Conservation (phyloP, 2,113 vertebrate species). For the Neotragus moschatus region DNA sequence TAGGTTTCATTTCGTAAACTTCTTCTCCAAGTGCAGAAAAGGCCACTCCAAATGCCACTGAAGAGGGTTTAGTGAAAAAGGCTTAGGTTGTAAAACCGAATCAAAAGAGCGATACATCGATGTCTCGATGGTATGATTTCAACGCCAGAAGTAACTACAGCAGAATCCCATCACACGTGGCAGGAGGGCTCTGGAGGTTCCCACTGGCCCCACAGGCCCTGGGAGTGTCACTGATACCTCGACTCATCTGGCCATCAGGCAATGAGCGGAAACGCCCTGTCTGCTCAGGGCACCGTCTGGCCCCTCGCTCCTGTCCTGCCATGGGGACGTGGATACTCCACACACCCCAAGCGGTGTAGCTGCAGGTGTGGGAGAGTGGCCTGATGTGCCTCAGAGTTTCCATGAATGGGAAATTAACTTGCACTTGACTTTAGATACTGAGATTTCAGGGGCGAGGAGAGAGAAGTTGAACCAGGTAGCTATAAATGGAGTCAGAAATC, state of each 20-base stretch:
- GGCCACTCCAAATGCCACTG: neutral
- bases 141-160: rapidly evolving
- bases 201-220: rapidly evolving
- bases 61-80: neutral
- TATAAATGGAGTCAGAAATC: neutral
- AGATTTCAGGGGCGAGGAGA: neutral
- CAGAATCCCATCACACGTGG: neutral
- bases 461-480: neutral
- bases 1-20: neutral
- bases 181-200: neutral
- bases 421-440: neutral
- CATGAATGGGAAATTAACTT: neutral
- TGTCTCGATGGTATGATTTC: neutral
- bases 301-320: neutral
- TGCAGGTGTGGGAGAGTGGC: neutral
- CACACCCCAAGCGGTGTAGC: rapidly evolving
- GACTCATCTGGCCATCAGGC: rapidly evolving
- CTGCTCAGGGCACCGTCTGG: rapidly evolving
- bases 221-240: rapidly evolving
- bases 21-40: neutral
- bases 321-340: rapidly evolving
- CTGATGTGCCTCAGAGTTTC: neutral
- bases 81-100: neutral
- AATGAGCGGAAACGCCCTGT: rapidly evolving
- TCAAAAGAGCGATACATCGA: neutral